phyloP scores from a whole-genome alignment of 2,113 vertebrate species.

The Uropsilus gracilis region DNA sequence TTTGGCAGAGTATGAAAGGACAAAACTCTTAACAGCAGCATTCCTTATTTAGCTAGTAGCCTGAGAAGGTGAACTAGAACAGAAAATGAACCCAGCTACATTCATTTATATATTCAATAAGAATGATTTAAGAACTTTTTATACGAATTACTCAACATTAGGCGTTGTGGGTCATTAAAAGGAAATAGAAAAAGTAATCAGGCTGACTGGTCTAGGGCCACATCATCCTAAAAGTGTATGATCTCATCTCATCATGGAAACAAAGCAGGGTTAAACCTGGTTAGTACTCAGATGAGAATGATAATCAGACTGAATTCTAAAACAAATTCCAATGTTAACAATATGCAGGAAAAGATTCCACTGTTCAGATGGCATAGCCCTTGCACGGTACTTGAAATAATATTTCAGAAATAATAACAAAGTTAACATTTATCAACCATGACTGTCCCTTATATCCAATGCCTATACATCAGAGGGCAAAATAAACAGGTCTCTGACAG shows the following conservation, averaged over 20 bases:
- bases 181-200: neutral
- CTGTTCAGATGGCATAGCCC: neutral
- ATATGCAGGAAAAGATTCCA: neutral
- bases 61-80: neutral
- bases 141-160: neutral
- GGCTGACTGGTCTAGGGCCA: neutral
- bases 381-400: neutral
- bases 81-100: neutral
- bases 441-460: neutral
- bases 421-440: neutral
- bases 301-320: neutral
- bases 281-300: too few relatives aligned
- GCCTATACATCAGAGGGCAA: neutral
- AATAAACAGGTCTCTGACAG: neutral
- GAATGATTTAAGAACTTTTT: neutral
- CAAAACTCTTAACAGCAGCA: neutral
- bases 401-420: neutral
- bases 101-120: neutral
- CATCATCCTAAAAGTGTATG: too few relatives aligned
- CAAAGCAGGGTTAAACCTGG: too few relatives aligned
- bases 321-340: neutral
- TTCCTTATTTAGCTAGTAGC: neutral
- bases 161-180: neutral
- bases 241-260: too few relatives aligned
- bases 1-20: neutral